phyloP scores from a whole-genome alignment of 2,888 invertebrate genomes.

The Mycalesis mineus region DNA sequence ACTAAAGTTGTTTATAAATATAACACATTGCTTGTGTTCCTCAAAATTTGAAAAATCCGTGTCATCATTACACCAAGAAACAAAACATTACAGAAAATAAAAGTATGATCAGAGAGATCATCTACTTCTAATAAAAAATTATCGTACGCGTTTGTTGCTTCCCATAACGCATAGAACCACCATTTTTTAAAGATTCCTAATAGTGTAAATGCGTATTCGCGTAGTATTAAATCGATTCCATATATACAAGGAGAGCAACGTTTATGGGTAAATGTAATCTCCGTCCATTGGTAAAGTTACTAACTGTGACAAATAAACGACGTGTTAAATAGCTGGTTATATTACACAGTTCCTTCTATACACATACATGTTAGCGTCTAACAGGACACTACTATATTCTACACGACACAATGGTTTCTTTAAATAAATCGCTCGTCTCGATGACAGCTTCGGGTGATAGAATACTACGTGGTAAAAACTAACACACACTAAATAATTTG shows the following conservation, averaged over 20 bases:
- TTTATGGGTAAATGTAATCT: conserved; percentile 46
- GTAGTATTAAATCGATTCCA: conserved; percentile 17
- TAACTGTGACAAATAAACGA: conserved; percentile 28
- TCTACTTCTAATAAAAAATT: too few species aligned
- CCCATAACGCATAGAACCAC: conserved; percentile 13
- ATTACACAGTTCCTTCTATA: conserved; percentile 22
- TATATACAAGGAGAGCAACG: conserved; percentile 30
- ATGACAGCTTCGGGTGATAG: background rate
- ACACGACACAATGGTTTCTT: background rate
- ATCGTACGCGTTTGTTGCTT: conserved; percentile 15
- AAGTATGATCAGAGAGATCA: too few species aligned
- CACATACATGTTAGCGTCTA: conserved; percentile 19
- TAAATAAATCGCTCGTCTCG: background rate
- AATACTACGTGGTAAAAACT: background rate
- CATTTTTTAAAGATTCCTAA: conserved; percentile 21
- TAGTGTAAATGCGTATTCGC: conserved; percentile 20
- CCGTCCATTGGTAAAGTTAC: conserved; percentile 58
- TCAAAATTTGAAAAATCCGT: too few species aligned
- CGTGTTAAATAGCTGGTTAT: background rate
- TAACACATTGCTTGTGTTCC: too few species aligned
- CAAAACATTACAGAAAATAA: too few species aligned
- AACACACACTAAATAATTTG: background rate
- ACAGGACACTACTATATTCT: conserved; percentile 2
- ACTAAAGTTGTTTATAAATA: too few species aligned
- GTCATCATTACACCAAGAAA: too few species aligned